A percentile compares a stretch with the other conserved stretches of the same genome.
These are phyloP conservation scores for Catharus minimus DNA, from an alignment of 2,113 vertebrate genomes.

Conservation along the genomic window DNA sequence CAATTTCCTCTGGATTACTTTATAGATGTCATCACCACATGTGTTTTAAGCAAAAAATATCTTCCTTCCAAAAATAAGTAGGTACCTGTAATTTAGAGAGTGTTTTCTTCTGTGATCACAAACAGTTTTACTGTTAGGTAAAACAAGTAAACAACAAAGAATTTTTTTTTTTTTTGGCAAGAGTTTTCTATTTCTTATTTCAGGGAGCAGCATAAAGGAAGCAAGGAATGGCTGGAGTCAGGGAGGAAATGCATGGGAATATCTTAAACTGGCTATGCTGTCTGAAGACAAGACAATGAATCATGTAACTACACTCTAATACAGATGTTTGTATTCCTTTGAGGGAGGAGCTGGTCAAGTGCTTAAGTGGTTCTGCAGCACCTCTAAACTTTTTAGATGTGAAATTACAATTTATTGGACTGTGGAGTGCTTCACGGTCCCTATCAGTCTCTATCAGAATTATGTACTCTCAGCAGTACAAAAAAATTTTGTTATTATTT, in stretches of 20 bases:
- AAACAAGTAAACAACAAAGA: background rate
- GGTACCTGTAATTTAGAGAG: background rate
- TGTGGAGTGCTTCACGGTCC: background rate
- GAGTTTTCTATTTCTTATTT: background rate
- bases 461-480: background rate
- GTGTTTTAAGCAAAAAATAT: background rate
- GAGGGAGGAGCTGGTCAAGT: background rate
- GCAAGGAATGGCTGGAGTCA: background rate
- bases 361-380: background rate
- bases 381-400: background rate
- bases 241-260: background rate
- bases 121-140: background rate
- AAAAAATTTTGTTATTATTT: background rate
- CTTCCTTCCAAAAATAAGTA: background rate
- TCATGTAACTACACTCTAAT: background rate
- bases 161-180: background rate
- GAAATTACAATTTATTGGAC: background rate
- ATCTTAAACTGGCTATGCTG: background rate
- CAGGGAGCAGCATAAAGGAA: background rate
- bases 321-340: constrained; percentile 5
- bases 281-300: background rate
- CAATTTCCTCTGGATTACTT: background rate
- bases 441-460: background rate
- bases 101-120: background rate
- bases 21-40: background rate